These are phyloP conservation scores for Grallaria varia DNA, from an alignment of 2,113 vertebrate genomes.

Conservation along the genomic window DNA sequence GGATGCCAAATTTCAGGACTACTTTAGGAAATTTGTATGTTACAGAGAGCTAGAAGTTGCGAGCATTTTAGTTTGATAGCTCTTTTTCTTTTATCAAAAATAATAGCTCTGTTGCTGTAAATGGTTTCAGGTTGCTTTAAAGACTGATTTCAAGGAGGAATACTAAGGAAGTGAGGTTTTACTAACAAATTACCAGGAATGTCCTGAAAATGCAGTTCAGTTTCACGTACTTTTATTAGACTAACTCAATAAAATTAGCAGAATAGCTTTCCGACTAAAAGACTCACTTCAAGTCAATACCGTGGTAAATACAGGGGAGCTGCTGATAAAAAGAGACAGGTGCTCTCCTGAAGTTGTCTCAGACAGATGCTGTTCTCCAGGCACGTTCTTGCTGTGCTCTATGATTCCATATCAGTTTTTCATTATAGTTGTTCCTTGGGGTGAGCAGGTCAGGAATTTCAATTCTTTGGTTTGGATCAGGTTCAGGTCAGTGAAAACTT, in stretches of 20 bases:
- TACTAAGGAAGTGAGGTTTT: background rate
- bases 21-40: background rate
- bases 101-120: background rate
- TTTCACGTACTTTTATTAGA: conserved; percentile 1
- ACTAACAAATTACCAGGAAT: background rate
- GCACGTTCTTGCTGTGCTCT: background rate
- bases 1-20: background rate
- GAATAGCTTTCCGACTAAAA: background rate
- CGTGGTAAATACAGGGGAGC: background rate
- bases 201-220: background rate
- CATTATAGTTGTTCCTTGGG: conserved; percentile 34
- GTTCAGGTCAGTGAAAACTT: conserved; percentile 65
- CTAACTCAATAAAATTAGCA: conserved; percentile 12
- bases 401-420: conserved; percentile 25
- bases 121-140: background rate
- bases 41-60: background rate
- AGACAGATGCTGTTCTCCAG: background rate
- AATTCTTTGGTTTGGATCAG: conserved; percentile 61
- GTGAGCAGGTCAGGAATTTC: conserved; percentile 62
- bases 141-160: background rate
- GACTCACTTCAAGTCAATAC: background rate
- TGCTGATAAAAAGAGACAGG: conserved; percentile 3
- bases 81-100: background rate
- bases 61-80: background rate
- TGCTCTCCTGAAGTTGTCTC: background rate